Base-by-base conservation (phyloP, 2,888 invertebrate genomes). In the Cosmia trapezina region DNA sequence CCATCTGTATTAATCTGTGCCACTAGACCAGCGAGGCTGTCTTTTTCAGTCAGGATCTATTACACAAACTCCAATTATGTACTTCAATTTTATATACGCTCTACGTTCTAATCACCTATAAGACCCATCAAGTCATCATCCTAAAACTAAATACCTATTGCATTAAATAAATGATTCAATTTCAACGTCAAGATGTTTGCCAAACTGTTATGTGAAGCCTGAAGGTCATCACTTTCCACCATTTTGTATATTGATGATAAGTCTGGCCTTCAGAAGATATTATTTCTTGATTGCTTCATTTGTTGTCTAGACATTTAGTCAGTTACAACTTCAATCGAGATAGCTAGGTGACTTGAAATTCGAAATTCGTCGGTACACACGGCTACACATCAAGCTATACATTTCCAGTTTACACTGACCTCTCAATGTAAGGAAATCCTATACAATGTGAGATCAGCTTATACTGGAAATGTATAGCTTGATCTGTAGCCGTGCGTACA, bases 191-290 rank as follows among this genome's bases (percentile, higher is more conserved):
- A 70, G 51, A 51, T 7, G 8, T 33, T 79, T 80, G 33, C 67
- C 11, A 63, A 80, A 70, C n/a, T 63, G 22, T 65, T 53, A 73
- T 61, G 56, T 74, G 57, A 56, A 47, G 9, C 41, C 41, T n/a
- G 57, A 76, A 80, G 76, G 76, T 56, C 41, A 17, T 47, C 14
- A 66, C 65, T 80, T 80, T 67, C 57, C 28, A 66, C 11, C 33
- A 61, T 63, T 78, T 66, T 49, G 43, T 59, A 12, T 66, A 41
- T 62, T 78, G 53, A 80, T 80, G 59, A 41, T 62, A 57, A 51
- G 14, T 64, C 6, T 62, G 62, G 65, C 75, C 80, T 78, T 75
- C 28, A 33, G 59, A 59, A 60, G 54, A 76, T 67, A 53, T 61
- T 78, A 70, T 67, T 75, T 41, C 54, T 43, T 59, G 17, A 63